Evolutionary conservation across 2,113 vertebrate species (phyloP).

Genomic region (Hippopotamus amphibius): DNA sequence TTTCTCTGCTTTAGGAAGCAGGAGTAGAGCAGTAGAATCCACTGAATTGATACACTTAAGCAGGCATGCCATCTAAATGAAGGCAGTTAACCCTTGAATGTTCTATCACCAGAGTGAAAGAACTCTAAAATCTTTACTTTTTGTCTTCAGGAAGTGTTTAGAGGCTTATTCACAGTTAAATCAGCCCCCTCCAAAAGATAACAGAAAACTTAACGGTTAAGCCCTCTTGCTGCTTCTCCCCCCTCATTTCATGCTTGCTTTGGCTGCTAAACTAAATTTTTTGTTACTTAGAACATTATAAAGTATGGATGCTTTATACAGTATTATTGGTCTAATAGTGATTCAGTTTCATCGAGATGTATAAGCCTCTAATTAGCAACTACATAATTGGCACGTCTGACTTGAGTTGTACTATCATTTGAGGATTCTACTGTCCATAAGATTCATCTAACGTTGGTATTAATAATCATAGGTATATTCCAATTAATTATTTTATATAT

Average conservation of each 20-base stretch:
- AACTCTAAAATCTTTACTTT: slow-evolving; percentile 58
- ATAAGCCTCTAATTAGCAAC: slow-evolving; percentile 70
- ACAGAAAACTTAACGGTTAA: slow-evolving; percentile 28
- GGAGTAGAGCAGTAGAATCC: slow-evolving; percentile 76
- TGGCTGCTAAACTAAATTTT: slow-evolving; percentile 66
- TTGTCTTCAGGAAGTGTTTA: slow-evolving; percentile 4
- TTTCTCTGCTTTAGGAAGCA: slow-evolving; percentile 62
- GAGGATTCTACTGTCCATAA: slow-evolving; percentile 81
- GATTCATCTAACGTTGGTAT: slow-evolving; percentile 72
- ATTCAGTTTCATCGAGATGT: slow-evolving; percentile 40
- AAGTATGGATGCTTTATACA: slow-evolving; percentile 51
- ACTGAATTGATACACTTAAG: slow-evolving; percentile 72
- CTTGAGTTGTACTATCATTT: slow-evolving; percentile 80
- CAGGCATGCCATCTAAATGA: slow-evolving; percentile 76
- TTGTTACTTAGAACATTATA: slow-evolving; percentile 39
- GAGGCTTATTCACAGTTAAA: slow-evolving; percentile 57
- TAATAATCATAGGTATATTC: slow-evolving; percentile 63
- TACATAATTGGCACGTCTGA: slow-evolving; percentile 77
- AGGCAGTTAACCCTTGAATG: slow-evolving; percentile 1
- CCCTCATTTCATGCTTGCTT: slow-evolving; percentile 79
- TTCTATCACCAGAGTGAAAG: slow-evolving; percentile 9
- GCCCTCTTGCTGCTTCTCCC: slow-evolving; percentile 31
- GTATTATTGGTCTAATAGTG: slow-evolving; percentile 29
- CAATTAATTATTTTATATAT: not conserved
- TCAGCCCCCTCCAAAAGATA: not conserved